Evolutionary conservation across 1,140 invertebrate species (phyloP).

Genomic region (Brachionus paranguensis): DNA sequence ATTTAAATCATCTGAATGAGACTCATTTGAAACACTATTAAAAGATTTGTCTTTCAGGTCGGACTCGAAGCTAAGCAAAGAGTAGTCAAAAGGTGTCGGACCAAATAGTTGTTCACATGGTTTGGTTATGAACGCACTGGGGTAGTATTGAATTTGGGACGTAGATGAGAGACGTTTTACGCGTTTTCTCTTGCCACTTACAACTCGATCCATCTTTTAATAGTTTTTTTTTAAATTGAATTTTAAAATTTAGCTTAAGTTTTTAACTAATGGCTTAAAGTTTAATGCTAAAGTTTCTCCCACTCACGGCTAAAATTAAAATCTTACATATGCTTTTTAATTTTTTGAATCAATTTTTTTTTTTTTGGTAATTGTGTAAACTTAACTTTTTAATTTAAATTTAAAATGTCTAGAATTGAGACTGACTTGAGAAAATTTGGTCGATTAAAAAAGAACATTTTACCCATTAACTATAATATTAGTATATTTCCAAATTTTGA

Average conservation of each 20-base stretch:
- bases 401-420: background rate
- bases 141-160: conserved; percentile 7
- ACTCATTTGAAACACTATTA: conserved; percentile 14
- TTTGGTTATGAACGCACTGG: conserved; percentile 16
- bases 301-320: background rate
- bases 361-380: background rate
- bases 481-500: conserved; percentile 4
- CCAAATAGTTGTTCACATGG: conserved; percentile 39
- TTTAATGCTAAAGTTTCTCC: background rate
- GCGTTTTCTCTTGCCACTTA: background rate
- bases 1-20: conserved; percentile 5
- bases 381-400: conserved; percentile 6
- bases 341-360: background rate
- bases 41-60: conserved; percentile 15
- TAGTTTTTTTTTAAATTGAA: background rate
- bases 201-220: conserved; percentile 5
- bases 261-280: conserved; percentile 3
- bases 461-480: background rate
- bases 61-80: background rate
- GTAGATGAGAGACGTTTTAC: conserved; percentile 38
- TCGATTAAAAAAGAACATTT: background rate
- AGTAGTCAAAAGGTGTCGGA: conserved; percentile 25
- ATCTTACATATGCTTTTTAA: background rate
- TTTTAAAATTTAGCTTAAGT: background rate
- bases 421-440: background rate